These are phyloP conservation scores for Uloborus plumipes DNA, from an alignment of 2,888 invertebrate genomes.

Conservation along the genomic window DNA sequence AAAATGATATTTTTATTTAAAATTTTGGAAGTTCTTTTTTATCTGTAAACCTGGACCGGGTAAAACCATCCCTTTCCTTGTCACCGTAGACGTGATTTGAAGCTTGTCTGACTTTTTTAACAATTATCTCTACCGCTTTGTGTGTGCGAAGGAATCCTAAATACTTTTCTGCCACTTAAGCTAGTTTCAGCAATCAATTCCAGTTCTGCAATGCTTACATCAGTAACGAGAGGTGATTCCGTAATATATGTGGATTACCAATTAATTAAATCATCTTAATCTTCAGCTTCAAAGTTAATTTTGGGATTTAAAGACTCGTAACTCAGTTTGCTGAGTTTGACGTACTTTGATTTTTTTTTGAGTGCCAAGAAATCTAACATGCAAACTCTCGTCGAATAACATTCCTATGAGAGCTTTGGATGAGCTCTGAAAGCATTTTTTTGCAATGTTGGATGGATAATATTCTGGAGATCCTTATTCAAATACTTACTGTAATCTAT, in stretches of 20 bases:
- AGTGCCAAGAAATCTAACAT: neutral
- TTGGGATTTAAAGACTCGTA: neutral
- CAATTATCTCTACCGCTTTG: constrained; percentile 14
- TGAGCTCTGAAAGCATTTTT: neutral
- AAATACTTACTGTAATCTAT: too few relatives aligned
- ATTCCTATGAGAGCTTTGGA: neutral
- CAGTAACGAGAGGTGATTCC: neutral
- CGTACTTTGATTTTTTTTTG: neutral
- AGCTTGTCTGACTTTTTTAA: too few relatives aligned
- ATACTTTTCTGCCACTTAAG: neutral
- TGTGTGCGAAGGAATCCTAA: constrained; percentile 3
- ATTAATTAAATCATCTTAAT: neutral
- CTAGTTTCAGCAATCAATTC: constrained; percentile 1
- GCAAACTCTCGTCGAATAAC: neutral
- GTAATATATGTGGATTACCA: neutral
- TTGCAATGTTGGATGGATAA: too few relatives aligned
- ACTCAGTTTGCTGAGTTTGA: neutral
- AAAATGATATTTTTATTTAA: neutral
- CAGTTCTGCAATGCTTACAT: neutral
- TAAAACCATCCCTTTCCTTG: neutral
- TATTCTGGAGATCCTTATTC: too few relatives aligned
- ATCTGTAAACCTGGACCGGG: neutral
- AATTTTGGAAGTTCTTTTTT: constrained; percentile 2
- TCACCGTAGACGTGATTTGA: neutral
- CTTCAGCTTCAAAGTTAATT: constrained; percentile 6